Evolutionary conservation across 1,140 invertebrate genomes (phyloP), one percentile per base, ranked within the genome.

Genomic region (Anoplophora glabripennis): DNA sequence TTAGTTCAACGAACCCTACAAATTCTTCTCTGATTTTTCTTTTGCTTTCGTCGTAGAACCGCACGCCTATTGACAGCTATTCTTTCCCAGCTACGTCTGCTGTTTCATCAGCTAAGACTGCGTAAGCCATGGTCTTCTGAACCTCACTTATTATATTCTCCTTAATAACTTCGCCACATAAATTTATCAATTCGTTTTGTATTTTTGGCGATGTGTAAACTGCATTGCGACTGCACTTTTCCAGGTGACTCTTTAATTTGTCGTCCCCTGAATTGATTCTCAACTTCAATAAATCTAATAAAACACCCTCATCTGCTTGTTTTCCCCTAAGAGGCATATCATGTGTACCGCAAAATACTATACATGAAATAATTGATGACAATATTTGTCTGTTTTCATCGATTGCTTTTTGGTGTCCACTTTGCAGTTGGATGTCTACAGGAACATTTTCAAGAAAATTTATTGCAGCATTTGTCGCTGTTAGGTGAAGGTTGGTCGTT

Each of bases 281-380:
- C 18, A 59, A 54, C 17, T 48, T 64, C 56, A 66, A 49, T 33
- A 71, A 33, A 47, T 64, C 59, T 34, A 63, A 45, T 15, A 68
- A 68, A 57, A 68, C 57, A 28, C 59, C 57, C 41, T 59, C 41
- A 54, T 65, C 44, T 52, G 5, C 9, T 58, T 59, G 3, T 28
- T 61, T 61, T 51, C 53, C 66, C 46, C 62, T 61, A 61, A 72
- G 44, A n/a, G 65, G 59, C 40, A 71, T 37, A 66, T 68, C 62
- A 28, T 28, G 21, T 14, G 47, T 63, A 21, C 66, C 59, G 52
- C 52, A 56, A 66, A 71, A 68, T 58, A 69, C 42, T 10, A 69
- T 66, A 49, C 47, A 63, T 56, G 64, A 68, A 64, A 65, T 60
- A 59, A 66, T 64, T 57, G 53, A 21, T 34, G 52, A 14, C 21